Conservation (phyloP, 1,140 invertebrate genomes). For the Trachymyrmex septentrionalis region DNA sequence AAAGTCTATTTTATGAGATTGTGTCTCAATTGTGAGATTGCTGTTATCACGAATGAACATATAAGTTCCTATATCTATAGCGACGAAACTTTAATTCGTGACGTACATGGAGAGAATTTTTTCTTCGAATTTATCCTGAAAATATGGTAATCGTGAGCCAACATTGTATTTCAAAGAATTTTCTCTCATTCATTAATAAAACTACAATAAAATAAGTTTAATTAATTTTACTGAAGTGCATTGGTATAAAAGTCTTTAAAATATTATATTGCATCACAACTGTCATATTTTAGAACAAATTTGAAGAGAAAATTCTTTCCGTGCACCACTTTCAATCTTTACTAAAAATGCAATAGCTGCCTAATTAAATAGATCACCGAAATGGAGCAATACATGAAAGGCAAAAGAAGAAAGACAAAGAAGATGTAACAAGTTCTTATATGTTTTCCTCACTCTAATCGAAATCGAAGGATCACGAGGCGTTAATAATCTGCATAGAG, state of each 20-base stretch:
- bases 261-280: too few relatives aligned
- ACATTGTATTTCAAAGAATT: too few relatives aligned
- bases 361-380: neutral
- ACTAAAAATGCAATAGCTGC: neutral
- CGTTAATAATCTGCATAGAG: neutral
- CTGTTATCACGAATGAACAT: neutral
- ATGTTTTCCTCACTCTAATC: too few relatives aligned
- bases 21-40: neutral
- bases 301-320: too few relatives aligned
- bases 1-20: conserved; percentile 32
- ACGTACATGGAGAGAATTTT: neutral
- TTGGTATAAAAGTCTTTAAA: too few relatives aligned
- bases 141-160: too few relatives aligned
- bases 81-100: neutral
- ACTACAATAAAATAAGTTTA: too few relatives aligned
- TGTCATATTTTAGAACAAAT: too few relatives aligned
- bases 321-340: neutral
- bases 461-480: neutral
- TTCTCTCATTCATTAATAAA: too few relatives aligned
- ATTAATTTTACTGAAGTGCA: too few relatives aligned
- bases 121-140: too few relatives aligned
- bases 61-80: neutral
- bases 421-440: neutral
- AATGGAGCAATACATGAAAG: neutral
- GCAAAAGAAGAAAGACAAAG: conserved; percentile 13